Evolutionary conservation across 1,140 invertebrate genomes (phyloP).

Genomic region (Pseudomyrmex gracilis): DNA sequence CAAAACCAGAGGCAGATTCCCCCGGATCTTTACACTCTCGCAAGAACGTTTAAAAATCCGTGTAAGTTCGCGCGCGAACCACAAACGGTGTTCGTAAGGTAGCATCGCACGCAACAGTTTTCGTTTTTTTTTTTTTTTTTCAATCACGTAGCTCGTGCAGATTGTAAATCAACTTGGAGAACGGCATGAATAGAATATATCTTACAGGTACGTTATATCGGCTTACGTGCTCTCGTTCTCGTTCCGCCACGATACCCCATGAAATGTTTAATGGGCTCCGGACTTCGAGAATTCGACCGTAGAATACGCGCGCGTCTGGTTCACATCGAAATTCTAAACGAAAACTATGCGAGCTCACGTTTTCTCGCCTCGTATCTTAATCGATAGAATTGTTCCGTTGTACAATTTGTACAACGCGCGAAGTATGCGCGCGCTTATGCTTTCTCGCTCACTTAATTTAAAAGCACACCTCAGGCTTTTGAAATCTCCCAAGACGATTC

Average conservation of each 20-base stretch:
- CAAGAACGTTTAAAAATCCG: not conserved
- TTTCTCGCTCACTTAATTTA: constrained; percentile 23
- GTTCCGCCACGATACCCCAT: not conserved
- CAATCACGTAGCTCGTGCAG: not conserved
- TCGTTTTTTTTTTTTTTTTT: constrained; percentile 1
- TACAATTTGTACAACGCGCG: not conserved
- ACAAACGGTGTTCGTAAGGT: constrained; percentile 7
- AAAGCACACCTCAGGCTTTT: not conserved
- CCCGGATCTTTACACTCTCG: not conserved
- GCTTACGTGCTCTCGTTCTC: not conserved
- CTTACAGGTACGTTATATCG: constrained; percentile 2
- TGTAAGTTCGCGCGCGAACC: not conserved
- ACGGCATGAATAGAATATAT: constrained; percentile 4
- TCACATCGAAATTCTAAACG: constrained; percentile 51
- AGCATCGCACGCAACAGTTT: not conserved
- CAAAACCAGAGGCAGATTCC: too few species aligned
- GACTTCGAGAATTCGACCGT: not conserved
- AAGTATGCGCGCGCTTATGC: not conserved
- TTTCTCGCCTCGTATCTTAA: constrained; percentile 31
- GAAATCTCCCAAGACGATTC: constrained; percentile 30
- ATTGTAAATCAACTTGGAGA: constrained; percentile 11
- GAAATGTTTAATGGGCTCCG: constrained; percentile 8
- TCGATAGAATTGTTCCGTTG: constrained; percentile 21
- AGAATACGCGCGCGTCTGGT: constrained; percentile 38
- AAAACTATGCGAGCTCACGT: constrained; percentile 34